These are phyloP conservation scores for Ammospiza maritima DNA, from an alignment of 2,797 vertebrate genomes.

Conservation along the genomic window DNA sequence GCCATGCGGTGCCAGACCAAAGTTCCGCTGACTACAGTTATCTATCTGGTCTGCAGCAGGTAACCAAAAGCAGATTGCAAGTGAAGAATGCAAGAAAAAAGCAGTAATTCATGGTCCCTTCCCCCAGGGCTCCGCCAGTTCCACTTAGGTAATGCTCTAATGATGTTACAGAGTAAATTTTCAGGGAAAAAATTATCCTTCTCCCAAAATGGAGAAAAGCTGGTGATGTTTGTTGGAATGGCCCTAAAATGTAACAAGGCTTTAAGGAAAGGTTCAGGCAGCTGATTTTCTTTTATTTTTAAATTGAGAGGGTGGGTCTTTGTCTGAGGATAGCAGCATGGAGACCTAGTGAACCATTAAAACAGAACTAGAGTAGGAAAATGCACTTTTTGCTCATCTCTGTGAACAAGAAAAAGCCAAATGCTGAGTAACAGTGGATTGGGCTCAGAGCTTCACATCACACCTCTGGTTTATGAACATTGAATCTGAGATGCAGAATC, in stretches of 20 bases:
- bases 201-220: not conserved
- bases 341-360: not conserved
- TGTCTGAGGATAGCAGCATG: not conserved
- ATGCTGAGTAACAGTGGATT: rapidly evolving
- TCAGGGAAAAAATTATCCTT: not conserved
- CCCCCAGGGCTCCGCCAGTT: not conserved
- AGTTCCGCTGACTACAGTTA: not conserved
- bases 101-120: not conserved
- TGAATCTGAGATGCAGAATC: not conserved
- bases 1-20: not conserved
- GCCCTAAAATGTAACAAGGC: not conserved
- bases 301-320: not conserved
- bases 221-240: not conserved
- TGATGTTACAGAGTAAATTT: not conserved
- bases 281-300: not conserved
- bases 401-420: not conserved
- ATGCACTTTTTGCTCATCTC: rapidly evolving
- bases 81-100: not conserved
- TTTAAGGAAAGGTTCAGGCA: not conserved
- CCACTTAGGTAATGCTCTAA: not conserved
- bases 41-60: not conserved
- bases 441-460: not conserved
- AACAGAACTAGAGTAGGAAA: not conserved
- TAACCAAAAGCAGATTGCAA: not conserved
- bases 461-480: not conserved